phyloP scores from a whole-genome alignment of 2,113 vertebrate genomes.

The Ancistrus triradiatus region DNA sequence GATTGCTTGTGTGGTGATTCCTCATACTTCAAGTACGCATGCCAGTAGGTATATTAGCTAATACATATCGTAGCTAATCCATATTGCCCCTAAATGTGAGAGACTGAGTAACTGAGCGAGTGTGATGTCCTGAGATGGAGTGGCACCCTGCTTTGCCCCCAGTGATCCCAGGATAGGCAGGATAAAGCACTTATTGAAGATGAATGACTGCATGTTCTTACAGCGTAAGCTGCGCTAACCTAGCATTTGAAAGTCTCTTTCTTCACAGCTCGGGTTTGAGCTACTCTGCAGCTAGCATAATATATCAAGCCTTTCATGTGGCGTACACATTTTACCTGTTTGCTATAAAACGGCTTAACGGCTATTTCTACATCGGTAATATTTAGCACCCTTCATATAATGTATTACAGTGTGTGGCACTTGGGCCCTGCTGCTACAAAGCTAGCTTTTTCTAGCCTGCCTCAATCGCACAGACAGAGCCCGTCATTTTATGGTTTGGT shows the following conservation, averaged over 20 bases:
- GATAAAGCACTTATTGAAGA: neutral
- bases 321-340: conserved; percentile 1
- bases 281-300: neutral
- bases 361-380: conserved; percentile 11
- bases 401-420: conserved; percentile 14
- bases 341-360: conserved; percentile 16
- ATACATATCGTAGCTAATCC: too few species aligned
- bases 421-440: neutral
- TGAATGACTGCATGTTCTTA: too few species aligned
- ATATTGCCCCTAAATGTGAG: too few species aligned
- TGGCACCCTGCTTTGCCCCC: neutral
- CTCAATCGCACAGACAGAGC: conserved; percentile 57
- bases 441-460: conserved; percentile 5
- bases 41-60: too few species aligned
- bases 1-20: too few species aligned
- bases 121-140: neutral
- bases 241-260: conserved; percentile 10
- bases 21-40: too few species aligned
- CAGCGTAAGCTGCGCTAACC: too few species aligned
- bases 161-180: neutral
- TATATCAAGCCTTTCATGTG: conserved; percentile 21
- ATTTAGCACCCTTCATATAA: neutral
- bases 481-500: conserved; percentile 59
- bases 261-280: neutral
- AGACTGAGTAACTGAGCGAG: too few species aligned